Evolutionary conservation across 2,797 vertebrate genomes (phyloP), one percentile per base, ranked within the genome.

Genomic region (Sphenodon punctatus): DNA sequence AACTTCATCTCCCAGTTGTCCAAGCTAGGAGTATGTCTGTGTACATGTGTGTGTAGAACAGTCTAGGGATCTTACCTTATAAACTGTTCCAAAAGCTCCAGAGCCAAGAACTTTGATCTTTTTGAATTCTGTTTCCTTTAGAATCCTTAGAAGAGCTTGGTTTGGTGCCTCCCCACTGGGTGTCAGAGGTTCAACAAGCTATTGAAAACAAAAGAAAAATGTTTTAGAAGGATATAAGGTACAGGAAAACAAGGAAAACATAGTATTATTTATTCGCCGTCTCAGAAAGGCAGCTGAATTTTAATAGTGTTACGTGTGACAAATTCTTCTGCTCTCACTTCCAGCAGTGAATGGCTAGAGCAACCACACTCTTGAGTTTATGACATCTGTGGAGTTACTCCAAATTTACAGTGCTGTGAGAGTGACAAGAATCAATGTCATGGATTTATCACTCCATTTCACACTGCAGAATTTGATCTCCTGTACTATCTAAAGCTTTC

Each of bases 61-160:
- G n/a, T n/a, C n/a, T 0, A 0, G 23, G 20, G 10, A 65, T 39
- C 81, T 95, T 95, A 99, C 98, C 98, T 99, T 99, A 92, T 98
- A 99, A 84, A 99, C 99, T 2, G 99, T 99, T 77, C 99, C 99
- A 65, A 99, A 99, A 19, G 99, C 99, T 49, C 98, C 99, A 1
- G 99, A 99, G 60, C 99, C 99, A 67, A 99, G 95, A 55, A 99
- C 97, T 95, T 99, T 99, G 88, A 97, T 97, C 96, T 99, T 99
- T 92, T 97, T 99, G 93, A 99, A 99, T 92, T 99, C 99, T 0
- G 98, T 98, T 92, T 99, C 99, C 93, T 99, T 99, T 59, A 99
- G 95, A 94, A 99, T 98, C 81, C 98, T 96, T 82, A 99, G 94
- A 73, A 98, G 96, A 64, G 99, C 98, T 93, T 99, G 99, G 92